Evolutionary conservation across 2,888 invertebrate genomes (phyloP).

Genomic region (Boloria euphrosyne): DNA sequence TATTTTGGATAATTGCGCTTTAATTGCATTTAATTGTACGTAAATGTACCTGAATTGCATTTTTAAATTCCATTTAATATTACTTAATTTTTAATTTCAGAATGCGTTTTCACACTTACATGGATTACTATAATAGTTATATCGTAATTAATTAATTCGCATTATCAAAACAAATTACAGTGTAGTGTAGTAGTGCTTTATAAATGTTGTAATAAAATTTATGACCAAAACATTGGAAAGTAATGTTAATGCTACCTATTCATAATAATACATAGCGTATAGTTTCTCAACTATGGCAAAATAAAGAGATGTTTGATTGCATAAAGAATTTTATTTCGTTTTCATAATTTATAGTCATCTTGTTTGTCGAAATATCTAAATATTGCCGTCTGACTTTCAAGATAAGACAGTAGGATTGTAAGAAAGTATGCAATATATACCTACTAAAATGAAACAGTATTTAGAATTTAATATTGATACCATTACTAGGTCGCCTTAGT

Average conservation of each 20-base stretch:
- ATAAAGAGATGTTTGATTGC: slow-evolving; percentile 48
- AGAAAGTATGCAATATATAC: too few species aligned
- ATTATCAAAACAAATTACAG: slow-evolving; percentile 4
- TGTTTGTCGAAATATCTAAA: not conserved
- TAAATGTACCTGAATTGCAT: slow-evolving; percentile 18
- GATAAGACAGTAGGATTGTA: too few species aligned
- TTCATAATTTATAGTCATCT: not conserved
- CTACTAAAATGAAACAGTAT: too few species aligned
- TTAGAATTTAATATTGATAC: too few species aligned
- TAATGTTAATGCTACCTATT: slow-evolving; percentile 46
- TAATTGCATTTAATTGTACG: not conserved
- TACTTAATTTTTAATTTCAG: slow-evolving; percentile 9
- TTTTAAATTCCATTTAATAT: not conserved
- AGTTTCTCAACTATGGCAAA: slow-evolving; percentile 49
- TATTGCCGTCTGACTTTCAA: too few species aligned
- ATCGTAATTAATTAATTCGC: not conserved
- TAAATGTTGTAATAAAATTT: slow-evolving; percentile 35
- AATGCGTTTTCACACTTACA: not conserved
- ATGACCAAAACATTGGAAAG: slow-evolving; percentile 21
- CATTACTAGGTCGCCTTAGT: too few species aligned
- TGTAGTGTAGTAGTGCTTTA: slow-evolving; percentile 35
- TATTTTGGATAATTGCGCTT: not conserved
- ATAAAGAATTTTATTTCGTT: slow-evolving; percentile 10
- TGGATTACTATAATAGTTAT: not conserved
- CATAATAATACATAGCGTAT: slow-evolving; percentile 20